Evolutionary conservation across 1,140 invertebrate species (phyloP), one percentile per base, ranked within the genome.

Genomic region (Melipona quadrifasciata): DNA sequence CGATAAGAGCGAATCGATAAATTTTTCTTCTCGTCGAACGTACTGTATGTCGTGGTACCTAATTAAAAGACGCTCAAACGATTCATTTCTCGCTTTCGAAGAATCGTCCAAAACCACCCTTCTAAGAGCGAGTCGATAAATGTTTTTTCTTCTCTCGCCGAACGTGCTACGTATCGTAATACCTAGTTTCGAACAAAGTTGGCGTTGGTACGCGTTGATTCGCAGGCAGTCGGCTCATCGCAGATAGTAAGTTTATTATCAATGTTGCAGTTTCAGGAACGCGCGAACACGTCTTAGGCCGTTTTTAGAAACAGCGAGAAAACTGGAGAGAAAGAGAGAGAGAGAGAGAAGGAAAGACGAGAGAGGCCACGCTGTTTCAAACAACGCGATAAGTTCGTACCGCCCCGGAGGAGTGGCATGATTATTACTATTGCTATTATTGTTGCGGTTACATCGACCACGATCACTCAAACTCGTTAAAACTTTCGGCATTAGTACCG

Each of bases 391-490:
- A 93, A 93, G 88, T 92, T 92, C 87, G 91, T 93, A 92, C 91
- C 86, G 88, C 80, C 82, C 86, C 89, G 87, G 87, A 85, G 86
- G 88, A 85, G 86, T 87, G 85, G 87, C 80, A 90, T 90, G 89
- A 93, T 91, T 91, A 92, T 92, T 91, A 89, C 91, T 91, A 90
- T 92, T 92, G 91, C 92, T 90, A 92, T 94, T 94, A 93, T 94
- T 94, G 91, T 93, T 93, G 92, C 91, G 92, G 92, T 91, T 88
- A 90, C 92, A 94, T 94, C 93, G 93, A 94, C 93, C 90, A 88
- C 92, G 92, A 94, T 94, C 93, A 93, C 89, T 94, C 94, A 93
- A 94, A 94, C 93, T 94, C 93, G 94, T 94, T 94, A 94, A 94
- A 94, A 94, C 94, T 94, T 94, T 94, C 84, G 86, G 90, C 92